Percentiles rank a stretch among this genome's conserved stretches.
Evolutionary conservation across 2,888 invertebrate genomes (phyloP).

Genomic region (Drosophila nigricruria): DNA sequence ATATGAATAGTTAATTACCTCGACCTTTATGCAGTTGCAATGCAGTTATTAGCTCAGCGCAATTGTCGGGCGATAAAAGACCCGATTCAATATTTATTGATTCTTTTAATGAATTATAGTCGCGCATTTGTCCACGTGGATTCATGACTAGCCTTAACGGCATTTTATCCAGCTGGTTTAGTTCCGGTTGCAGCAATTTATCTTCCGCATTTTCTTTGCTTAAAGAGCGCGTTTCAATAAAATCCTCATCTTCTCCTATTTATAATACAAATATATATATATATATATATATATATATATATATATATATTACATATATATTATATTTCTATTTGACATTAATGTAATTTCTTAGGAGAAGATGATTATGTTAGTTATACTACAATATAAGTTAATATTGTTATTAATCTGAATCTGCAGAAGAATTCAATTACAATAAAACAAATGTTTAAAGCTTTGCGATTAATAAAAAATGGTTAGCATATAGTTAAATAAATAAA

Average conservation of each 20-base stretch:
- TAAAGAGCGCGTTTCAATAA: constrained; percentile 40
- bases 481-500: neutral
- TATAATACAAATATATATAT: constrained; percentile 5
- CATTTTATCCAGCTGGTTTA: constrained; percentile 72
- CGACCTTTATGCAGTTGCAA: constrained; percentile 92
- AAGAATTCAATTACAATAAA: no score
- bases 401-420: neutral
- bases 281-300: constrained; percentile 1
- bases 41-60: constrained; percentile 92
- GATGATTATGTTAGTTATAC: neutral
- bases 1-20: constrained; percentile 86
- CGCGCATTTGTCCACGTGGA: constrained; percentile 90
- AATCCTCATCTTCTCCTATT: constrained; percentile 40
- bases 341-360: neutral
- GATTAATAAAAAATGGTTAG: neutral
- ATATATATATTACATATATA: neutral
- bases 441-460: neutral
- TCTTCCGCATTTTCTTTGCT: constrained; percentile 81
- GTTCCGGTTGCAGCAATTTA: constrained; percentile 40
- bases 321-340: no score
- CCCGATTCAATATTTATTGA: constrained; percentile 88
- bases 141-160: constrained; percentile 91
- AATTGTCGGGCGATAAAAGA: constrained; percentile 90
- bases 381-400: neutral
- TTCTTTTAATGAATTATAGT: constrained; percentile 88